These are phyloP conservation scores for Glareola pratincola DNA, from an alignment of 2,113 vertebrate species.

Conservation along the genomic window DNA sequence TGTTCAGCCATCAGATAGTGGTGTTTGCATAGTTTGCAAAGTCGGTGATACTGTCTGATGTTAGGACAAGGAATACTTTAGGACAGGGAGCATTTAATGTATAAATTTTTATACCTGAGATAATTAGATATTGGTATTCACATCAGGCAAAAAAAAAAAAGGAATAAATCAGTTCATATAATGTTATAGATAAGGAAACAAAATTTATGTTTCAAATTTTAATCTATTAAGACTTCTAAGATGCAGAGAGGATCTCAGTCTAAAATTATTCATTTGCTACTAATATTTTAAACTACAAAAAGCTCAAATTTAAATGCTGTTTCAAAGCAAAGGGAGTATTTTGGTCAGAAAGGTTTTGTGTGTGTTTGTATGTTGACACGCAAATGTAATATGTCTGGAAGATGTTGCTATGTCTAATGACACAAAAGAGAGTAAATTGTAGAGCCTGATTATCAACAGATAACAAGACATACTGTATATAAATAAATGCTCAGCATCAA, in stretches of 20 bases:
- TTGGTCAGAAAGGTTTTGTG: constrained; percentile 59
- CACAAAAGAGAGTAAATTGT: constrained; percentile 82
- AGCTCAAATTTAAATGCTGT: constrained; percentile 13
- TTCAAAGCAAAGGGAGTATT: constrained; percentile 59
- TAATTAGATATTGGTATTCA: constrained; percentile 1
- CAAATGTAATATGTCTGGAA: constrained; percentile 74
- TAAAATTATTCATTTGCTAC: constrained; percentile 50
- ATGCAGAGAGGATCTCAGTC: background rate
- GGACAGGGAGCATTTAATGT: background rate
- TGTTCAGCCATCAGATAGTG: background rate
- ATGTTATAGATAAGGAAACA: constrained; percentile 24
- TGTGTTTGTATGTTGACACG: constrained; percentile 72
- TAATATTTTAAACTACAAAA: constrained; percentile 60
- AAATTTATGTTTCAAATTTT: constrained; percentile 48
- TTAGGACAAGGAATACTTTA: background rate
- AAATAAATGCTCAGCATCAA: constrained; percentile 84
- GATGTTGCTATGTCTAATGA: constrained; percentile 78
- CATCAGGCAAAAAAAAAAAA: background rate
- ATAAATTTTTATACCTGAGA: background rate
- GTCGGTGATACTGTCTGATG: background rate
- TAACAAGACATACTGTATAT: constrained; percentile 83
- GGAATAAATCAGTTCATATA: constrained; percentile 44
- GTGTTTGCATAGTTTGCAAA: background rate
- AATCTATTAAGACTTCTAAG: constrained; percentile 34
- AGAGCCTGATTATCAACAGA: constrained; percentile 84